Conservation (phyloP, 2,888 invertebrate species). For the Catocala nupta region DNA sequence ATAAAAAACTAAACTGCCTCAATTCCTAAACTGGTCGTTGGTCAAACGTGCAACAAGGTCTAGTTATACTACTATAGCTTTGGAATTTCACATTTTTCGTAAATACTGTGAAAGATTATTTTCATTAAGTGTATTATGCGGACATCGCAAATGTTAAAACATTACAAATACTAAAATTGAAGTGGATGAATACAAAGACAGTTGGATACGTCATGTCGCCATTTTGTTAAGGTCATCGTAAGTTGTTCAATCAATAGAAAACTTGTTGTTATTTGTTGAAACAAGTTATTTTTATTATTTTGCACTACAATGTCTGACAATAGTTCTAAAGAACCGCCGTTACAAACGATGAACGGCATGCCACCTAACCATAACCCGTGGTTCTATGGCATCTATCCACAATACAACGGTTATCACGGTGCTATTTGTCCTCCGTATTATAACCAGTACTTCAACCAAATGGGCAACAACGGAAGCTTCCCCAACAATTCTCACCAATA, state of each 20-base stretch:
- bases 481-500: conserved; percentile 68
- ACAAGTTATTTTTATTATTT: conserved; percentile 1
- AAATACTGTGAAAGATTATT: no score
- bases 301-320: conserved; percentile 72
- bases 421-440: conserved; percentile 82
- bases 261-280: conserved; percentile 11
- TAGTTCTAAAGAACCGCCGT: conserved; percentile 77
- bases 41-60: no score
- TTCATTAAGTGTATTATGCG: no score
- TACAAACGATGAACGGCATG: conserved; percentile 81
- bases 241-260: conserved; percentile 13
- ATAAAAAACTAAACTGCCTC: no score
- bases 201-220: conserved; percentile 49
- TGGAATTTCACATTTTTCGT: no score
- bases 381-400: conserved; percentile 79
- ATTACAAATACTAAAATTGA: no score
- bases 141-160: no score
- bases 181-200: neutral
- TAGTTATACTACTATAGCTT: no score
- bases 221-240: conserved; percentile 60
- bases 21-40: no score
- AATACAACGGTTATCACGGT: conserved; percentile 77
- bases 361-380: conserved; percentile 78
- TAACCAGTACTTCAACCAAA: conserved; percentile 82
- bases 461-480: conserved; percentile 70